Evolutionary conservation across 2,888 invertebrate genomes (phyloP), one percentile per base, ranked within the genome.

Genomic region (Altica lythri): DNA sequence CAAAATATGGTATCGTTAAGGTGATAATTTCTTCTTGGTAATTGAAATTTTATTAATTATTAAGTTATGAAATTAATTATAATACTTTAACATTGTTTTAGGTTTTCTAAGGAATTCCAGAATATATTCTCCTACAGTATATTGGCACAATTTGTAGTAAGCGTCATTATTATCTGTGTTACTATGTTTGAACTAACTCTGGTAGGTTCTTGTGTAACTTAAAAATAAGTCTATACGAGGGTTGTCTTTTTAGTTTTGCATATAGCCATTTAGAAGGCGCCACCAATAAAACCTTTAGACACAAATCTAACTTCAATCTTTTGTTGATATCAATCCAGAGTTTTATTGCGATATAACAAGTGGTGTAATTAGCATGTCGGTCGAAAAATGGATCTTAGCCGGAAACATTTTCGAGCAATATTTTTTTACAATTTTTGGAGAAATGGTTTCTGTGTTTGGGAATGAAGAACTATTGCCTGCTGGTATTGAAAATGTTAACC

Each of bases 171-270:
- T 42, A 68, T 77, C 8, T 76, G 77, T 57, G 61, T 75, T 12
- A 75, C 74, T 2, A 69, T 73, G 52, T 75, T 75, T 51, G 70
- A 74, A 60, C 60, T 75, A 48, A 72, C 72, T 19, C 55, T 71
- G 68, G 74, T 75, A 63, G 64, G 47, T n/a, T 34, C n/a, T n/a
- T n/a, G n/a, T n/a, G n/a, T 16, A 34, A 13, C 4, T 2, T 4
- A 34, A 34, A 34, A 5, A 34, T 16, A 2, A n/a, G n/a, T 34
- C 8, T 6, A 32, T 12, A 32, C 22, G 22, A 22, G 44, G 37
- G n/a, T 12, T 30, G 12, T 42, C n/a, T 42, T 12, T 8, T 42
- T 18, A 17, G 42, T n/a, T 18, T 4, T 19, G 12, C n/a, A 32
- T 4, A 4, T 6, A 6, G 5, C 17, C 5, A 32, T n/a, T 4